These are phyloP conservation scores for Acromyrmex charruanus DNA, from an alignment of 1,140 invertebrate genomes.

Conservation along the genomic window DNA sequence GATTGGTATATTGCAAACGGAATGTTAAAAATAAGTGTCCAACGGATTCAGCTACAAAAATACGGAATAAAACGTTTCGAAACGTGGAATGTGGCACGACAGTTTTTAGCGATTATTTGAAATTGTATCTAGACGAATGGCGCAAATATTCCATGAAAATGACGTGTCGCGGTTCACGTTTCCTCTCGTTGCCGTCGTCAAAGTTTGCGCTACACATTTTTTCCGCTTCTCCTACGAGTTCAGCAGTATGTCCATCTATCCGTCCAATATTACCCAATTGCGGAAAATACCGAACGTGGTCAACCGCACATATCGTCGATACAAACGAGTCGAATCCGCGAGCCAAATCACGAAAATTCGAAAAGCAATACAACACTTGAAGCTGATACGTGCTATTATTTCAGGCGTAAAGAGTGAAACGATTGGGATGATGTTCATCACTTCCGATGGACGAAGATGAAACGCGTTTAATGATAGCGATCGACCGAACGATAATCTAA, in stretches of 20 bases:
- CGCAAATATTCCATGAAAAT: conserved; percentile 62
- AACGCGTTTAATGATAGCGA: conserved; percentile 46
- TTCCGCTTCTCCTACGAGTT: conserved; percentile 36
- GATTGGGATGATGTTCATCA: conserved; percentile 9
- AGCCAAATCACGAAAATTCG: conserved; percentile 69
- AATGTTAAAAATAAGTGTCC: conserved; percentile 24
- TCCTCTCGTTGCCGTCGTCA: conserved; percentile 13
- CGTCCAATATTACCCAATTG: conserved; percentile 75
- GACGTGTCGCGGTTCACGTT: conserved; percentile 35
- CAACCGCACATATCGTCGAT: conserved; percentile 68
- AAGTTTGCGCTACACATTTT: conserved; percentile 49
- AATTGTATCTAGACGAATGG: conserved; percentile 50
- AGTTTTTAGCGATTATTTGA: conserved; percentile 66
- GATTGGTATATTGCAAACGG: background rate
- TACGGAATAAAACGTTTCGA: conserved; percentile 43
- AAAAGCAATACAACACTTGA: conserved; percentile 72
- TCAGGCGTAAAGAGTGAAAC: conserved; percentile 62
- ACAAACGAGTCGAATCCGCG: conserved; percentile 54
- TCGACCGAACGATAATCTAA: conserved; percentile 57
- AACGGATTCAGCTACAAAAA: conserved; percentile 1
- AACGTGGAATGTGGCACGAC: conserved; percentile 36
- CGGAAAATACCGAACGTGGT: conserved; percentile 71
- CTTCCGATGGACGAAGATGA: conserved; percentile 41
- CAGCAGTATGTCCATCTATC: conserved; percentile 57
- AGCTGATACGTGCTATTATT: conserved; percentile 70